Evolutionary conservation across 2,888 invertebrate genomes (phyloP), one percentile per base, ranked within the genome.

Genomic region (Nemoura dubitans): DNA sequence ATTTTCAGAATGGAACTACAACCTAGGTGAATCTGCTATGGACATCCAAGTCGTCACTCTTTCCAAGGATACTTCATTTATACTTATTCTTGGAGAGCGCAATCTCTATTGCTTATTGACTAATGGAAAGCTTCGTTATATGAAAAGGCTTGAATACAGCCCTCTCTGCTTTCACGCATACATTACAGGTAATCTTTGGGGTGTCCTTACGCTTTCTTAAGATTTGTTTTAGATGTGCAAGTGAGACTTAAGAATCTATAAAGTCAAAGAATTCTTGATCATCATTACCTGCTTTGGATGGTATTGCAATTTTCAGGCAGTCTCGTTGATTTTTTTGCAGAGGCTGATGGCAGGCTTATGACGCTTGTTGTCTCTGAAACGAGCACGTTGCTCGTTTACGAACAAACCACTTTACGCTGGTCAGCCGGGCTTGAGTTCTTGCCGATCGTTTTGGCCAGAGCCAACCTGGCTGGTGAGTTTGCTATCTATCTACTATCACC

Each of bases 381-480:
- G 83, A 94, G 94, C 82, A 97, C 97, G 86, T 91, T 99, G 87
- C 94, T 96, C 90, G 93, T 99, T 87, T 98, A 98, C 91, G 95
- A 98, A 90, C 95, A 96, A 88, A 95, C 96, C 25, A 95, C 95
- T 16, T 92, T 99, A 81, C 94, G 96, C 89, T 99, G 99, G 99
- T 96, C 97, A 0, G 97, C 98, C 30, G 97, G 97, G 91, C 92
- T 98, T 87, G 93, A 96, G 36, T 94, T 94, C 89, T 92, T 94
- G 25, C 97, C 98, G 0, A 94, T 97, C 85, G 94, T 95, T 76
- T 92, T 98, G 88, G 92, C 93, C 85, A 93, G 97, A 89, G 96
- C 95, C 86, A 95, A 95, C 91, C 93, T 97, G 59, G 59, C 16
- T 2, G 59, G 59, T 59, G 21, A 10, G 36, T 36, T 36, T 36